Base-by-base conservation (phyloP, 2,113 vertebrate genomes). In the Theristicus caerulescens region DNA sequence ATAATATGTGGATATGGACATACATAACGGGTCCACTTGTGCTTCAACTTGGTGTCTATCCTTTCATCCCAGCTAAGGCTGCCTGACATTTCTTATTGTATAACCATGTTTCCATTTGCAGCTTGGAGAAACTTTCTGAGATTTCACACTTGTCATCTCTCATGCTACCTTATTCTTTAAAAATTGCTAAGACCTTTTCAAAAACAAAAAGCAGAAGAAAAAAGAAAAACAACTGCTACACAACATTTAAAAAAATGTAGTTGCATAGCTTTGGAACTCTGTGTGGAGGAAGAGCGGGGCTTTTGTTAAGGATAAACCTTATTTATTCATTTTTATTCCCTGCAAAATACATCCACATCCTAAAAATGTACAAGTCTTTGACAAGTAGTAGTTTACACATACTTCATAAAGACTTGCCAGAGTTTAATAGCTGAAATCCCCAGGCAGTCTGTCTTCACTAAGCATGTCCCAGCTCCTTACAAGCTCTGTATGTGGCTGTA, bases 391-490 rank as follows among this genome's bases (percentile, higher is more conserved):
- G 59, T 90, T 96, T 78, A 52, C 38, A 79, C 61, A 47, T 86
- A n/a, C 61, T 78, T 93, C 69, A 82, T 52, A 55, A 91, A 84
- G 52, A 67, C 69, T 72, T 91, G 64, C 38, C 69, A 84, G 59
- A 84, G 64, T 89, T 93, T 91, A 82, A 67, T n/a, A 94, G 47
- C 69, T 79, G 83, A 87, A 94, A 86, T 74, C 64, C n/a, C 46
- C 77, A 89, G 61, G 42, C 91, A 92, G 73, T 71, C 81, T 89
- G 40, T 74, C 55, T 94, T 84, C 81, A 59, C 13, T 62, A 38
- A 86, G 55, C 32, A n/a, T 19, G 16, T 70, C 76, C n/a, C 64
- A 91, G 55, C n/a, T 91, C 51, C 69, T 82, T 55, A n/a, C 32
- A 78, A 54, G 11, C 24, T 86, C 72, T 82, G 2, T 51, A 78